A percentile compares a stretch with the other conserved stretches of the same genome.
phyloP scores from a whole-genome alignment of 2,797 vertebrate species.

The Spheniscus humboldti region DNA sequence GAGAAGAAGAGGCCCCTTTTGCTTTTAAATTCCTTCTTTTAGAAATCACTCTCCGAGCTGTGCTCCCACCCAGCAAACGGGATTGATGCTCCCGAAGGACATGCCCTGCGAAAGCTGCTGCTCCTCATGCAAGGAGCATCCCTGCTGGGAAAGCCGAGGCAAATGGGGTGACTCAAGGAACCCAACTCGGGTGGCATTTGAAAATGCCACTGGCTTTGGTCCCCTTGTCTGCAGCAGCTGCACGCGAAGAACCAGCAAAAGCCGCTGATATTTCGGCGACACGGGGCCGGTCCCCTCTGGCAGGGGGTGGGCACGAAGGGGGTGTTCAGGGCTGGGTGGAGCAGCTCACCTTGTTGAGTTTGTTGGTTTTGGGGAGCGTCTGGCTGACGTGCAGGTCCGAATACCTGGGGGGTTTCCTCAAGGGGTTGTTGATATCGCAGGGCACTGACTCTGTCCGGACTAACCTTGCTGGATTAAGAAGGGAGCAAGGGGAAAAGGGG shows the following conservation, averaged over 20 bases:
- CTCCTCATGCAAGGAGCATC: background rate
- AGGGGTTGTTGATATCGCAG: slow-evolving; percentile 99
- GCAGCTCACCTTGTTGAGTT: slow-evolving; percentile 93
- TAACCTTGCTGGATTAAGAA: slow-evolving; percentile 83
- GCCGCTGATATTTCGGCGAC: fast-evolving
- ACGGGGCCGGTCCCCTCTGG: fast-evolving
- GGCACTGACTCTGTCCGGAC: slow-evolving; percentile 98
- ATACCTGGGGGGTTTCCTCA: slow-evolving; percentile 84
- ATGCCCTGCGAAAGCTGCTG: background rate
- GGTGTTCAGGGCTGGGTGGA: background rate
- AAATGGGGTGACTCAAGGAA: background rate
- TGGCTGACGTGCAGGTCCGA: slow-evolving; percentile 97
- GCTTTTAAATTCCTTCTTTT: background rate
- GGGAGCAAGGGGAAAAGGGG: background rate
- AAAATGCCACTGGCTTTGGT: background rate
- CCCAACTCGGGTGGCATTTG: background rate
- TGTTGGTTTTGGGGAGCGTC: slow-evolving; percentile 99
- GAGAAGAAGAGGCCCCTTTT: background rate
- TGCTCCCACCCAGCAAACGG: background rate
- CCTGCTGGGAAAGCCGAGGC: background rate
- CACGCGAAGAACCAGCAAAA: fast-evolving
- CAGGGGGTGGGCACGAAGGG: fast-evolving
- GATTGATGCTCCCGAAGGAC: background rate
- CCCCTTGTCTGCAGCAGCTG: background rate
- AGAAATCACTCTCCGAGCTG: background rate